These are phyloP conservation scores for Lepidochrysops patricia DNA, from an alignment of 2,888 invertebrate genomes.

Conservation along the genomic window DNA sequence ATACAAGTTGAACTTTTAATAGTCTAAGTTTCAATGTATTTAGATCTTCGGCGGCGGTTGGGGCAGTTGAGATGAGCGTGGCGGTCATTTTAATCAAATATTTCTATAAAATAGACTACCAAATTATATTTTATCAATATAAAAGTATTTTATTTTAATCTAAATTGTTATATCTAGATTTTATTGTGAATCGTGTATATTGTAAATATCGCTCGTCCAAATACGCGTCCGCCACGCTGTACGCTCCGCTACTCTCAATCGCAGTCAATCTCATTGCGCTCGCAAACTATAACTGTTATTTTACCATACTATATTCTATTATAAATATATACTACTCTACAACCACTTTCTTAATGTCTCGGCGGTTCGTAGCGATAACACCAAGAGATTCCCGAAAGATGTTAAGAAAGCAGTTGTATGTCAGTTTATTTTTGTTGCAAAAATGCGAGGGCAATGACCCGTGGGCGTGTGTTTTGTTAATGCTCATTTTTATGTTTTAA, in stretches of 20 bases:
- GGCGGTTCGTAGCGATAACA: background rate
- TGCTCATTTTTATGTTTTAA: constrained; percentile 71
- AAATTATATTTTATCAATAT: background rate
- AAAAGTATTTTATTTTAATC: background rate
- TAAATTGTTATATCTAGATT: background rate
- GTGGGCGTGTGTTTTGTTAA: constrained; percentile 52
- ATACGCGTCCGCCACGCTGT: background rate
- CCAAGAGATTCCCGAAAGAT: background rate
- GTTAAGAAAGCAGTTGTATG: background rate
- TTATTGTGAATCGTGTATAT: background rate
- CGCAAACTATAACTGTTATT: constrained; percentile 31
- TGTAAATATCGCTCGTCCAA: background rate
- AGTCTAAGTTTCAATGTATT: constrained; percentile 50
- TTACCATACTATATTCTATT: background rate
- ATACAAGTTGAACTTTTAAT: constrained; percentile 54
- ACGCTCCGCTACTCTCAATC: constrained; percentile 3
- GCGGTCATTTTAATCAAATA: background rate
- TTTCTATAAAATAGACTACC: background rate
- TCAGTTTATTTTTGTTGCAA: background rate
- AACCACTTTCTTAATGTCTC: background rate
- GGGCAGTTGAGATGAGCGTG: background rate
- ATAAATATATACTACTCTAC: background rate
- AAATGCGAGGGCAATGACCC: constrained; percentile 34
- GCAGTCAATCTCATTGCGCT: constrained; percentile 36
- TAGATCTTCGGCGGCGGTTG: constrained; percentile 23